phyloP scores from a whole-genome alignment of 2,888 invertebrate species.

The Polydrusus tereticollis region DNA sequence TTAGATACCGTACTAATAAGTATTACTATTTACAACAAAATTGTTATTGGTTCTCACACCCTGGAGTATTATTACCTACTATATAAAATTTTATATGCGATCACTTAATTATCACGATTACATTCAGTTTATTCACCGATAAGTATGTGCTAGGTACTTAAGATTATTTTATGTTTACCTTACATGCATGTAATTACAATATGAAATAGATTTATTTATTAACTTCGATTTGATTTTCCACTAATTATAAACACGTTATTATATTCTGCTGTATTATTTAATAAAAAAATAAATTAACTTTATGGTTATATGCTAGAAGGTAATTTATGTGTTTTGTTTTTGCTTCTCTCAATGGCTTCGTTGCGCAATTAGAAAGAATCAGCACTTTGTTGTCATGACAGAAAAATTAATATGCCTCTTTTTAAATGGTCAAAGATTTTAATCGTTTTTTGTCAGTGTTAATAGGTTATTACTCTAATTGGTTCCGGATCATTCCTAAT shows the following conservation, averaged over 20 bases:
- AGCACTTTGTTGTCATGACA: background rate
- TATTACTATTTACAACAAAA: constrained; percentile 10
- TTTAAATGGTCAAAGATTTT: background rate
- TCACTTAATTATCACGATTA: constrained; percentile 37
- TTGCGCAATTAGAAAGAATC: background rate
- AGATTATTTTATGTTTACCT: constrained; percentile 24
- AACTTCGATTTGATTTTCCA: background rate
- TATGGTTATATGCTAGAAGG: background rate
- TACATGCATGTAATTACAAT: constrained; percentile 19
- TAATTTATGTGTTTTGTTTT: background rate
- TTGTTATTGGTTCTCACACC: constrained; percentile 19
- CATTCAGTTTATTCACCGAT: constrained; percentile 32
- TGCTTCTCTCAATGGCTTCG: background rate
- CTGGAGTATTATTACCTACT: constrained; percentile 20
- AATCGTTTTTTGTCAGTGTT: background rate
- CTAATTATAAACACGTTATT: background rate
- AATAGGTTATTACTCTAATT: background rate
- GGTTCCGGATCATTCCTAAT: background rate
- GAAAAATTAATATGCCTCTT: background rate
- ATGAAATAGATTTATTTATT: constrained; percentile 15
- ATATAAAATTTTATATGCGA: constrained; percentile 20
- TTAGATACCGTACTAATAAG: background rate
- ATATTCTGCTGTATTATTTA: background rate
- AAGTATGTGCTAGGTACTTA: constrained; percentile 35
- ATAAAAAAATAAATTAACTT: background rate